Percentiles rank a stretch among this genome's conserved stretches.
Conservation (phyloP, 1,140 invertebrate species). For the Papilio machaon region DNA sequence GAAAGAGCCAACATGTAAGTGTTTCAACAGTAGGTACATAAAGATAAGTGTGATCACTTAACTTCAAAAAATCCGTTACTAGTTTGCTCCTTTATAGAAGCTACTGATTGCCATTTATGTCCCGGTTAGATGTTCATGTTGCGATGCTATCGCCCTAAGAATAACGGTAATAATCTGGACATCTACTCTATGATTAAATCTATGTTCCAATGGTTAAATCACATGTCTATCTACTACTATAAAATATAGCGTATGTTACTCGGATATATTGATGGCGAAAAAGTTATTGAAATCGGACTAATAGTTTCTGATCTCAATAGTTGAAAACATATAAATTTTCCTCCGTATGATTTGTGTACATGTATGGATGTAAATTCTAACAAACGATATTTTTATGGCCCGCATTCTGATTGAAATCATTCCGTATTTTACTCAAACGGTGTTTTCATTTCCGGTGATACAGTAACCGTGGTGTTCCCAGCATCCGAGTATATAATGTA, state of each 20-base stretch:
- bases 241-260: background rate
- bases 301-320: background rate
- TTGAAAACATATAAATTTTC: background rate
- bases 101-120: background rate
- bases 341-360: background rate
- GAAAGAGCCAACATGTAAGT: too few relatives aligned
- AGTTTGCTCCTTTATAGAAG: background rate
- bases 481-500: slow-evolving; percentile 20
- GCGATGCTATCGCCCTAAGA: background rate
- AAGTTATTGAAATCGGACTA: background rate
- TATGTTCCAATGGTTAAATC: background rate
- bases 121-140: background rate
- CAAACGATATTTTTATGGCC: background rate
- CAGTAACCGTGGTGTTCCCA: slow-evolving; percentile 12
- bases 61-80: background rate
- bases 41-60: background rate
- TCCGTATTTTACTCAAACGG: slow-evolving; percentile 1
- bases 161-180: background rate
- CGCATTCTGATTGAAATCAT: background rate
- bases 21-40: background rate
- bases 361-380: background rate
- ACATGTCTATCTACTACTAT: background rate
- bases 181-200: background rate
- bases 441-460: slow-evolving; percentile 13
- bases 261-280: background rate